Base-by-base conservation (phyloP, 1,140 invertebrate species). In the Platorchestia sp. region DNA sequence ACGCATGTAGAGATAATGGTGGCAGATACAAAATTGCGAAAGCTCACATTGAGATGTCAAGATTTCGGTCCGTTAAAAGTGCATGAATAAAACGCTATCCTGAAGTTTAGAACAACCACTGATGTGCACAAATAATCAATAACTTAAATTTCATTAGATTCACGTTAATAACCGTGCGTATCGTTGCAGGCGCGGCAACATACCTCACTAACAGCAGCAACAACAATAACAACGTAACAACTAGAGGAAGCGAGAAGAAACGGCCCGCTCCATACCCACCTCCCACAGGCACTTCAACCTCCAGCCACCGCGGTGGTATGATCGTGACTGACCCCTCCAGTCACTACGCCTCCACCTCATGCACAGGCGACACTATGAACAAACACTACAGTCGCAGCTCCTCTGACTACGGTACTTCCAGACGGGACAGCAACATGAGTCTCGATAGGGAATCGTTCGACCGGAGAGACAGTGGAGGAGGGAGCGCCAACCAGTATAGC, bases 341-440 rank as follows among this genome's bases (percentile, higher is more conserved):
- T 47, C 91, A 93, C 45, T 93, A 93, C 40, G 91, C 91, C 45
- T 45, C 91, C 3, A 47, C 91, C 10, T 45, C 91, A 19, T 89
- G 87, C 87, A 42, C 87, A 14, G 43, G 41, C 87, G 91, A 93
- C 45, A n/a, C 91, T 40, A 47, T 93, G 1, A 93, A 93, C 45
- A 93, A 93, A 93, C 91, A 93, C 16, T 93, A 93, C 91, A 89
- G 43, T 44, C 87, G 87, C 36, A 93, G 43, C 45, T n/a, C 43
- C 91, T 93, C 91, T 45, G 91, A 93, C 14, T 93, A 93, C 45
- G 91, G 36, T 7, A 47, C 91, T n/a, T 45, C 91, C 1, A 6
- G 91, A 93, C 44, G 91, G 10, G 91, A 93, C 91, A 93, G 91
- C 40, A 93, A 93, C 45, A 93, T 93, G 91, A 93, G 91, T 47